Percentiles rank a stretch among this genome's conserved stretches.
Evolutionary conservation across 2,888 invertebrate species (phyloP).

Genomic region (Apamea crenata): DNA sequence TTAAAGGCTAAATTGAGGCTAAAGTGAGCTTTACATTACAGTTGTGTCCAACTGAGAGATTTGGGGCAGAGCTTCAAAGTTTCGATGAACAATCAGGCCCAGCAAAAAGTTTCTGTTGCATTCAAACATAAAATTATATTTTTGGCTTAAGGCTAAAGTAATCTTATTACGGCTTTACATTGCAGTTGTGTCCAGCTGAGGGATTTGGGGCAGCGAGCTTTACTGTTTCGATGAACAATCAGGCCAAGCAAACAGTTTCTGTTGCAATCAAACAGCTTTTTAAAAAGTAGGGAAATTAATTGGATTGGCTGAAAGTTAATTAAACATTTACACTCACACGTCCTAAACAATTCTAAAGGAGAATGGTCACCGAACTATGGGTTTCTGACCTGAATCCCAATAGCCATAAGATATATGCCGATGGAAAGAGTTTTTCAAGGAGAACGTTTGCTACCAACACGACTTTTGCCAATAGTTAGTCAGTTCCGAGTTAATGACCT

Average conservation of each 20-base stretch:
- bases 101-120: neutral
- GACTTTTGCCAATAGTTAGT: too few relatives aligned
- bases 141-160: neutral
- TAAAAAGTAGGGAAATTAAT: neutral
- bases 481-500: too few relatives aligned
- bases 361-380: neutral
- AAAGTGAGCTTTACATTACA: neutral
- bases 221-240: constrained; percentile 8
- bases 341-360: neutral
- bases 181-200: constrained; percentile 11
- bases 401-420: neutral
- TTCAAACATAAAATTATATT: neutral
- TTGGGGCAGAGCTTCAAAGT: neutral
- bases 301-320: neutral
- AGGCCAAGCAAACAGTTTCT: constrained; percentile 1
- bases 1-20: neutral
- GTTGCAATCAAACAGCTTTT: neutral
- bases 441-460: too few relatives aligned
- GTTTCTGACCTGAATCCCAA: neutral
- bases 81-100: neutral
- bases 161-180: constrained; percentile 13
- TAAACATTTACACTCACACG: neutral
- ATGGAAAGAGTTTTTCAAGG: too few relatives aligned
- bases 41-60: neutral
- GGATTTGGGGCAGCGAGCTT: constrained; percentile 9